A percentile compares a stretch with the other conserved stretches of the same genome.
These are phyloP conservation scores for Crax fasciolata DNA, from an alignment of 2,797 vertebrate species.

Conservation along the genomic window DNA sequence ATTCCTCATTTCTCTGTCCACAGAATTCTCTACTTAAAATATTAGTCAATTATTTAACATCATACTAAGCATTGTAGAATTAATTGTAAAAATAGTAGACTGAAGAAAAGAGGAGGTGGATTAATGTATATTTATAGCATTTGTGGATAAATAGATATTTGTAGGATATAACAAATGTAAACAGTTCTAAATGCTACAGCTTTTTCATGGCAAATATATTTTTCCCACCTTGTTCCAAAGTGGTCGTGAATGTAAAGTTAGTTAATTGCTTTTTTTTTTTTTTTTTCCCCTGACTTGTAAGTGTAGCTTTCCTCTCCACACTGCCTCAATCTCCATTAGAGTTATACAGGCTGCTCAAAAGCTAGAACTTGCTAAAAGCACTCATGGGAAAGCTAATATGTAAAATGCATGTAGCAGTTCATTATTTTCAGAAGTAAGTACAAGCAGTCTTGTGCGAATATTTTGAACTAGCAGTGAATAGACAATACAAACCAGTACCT, in stretches of 20 bases:
- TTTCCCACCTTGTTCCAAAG: slow-evolving; percentile 18
- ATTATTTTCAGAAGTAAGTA: slow-evolving; percentile 63
- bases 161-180: not conserved
- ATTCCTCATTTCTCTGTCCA: not conserved
- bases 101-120: not conserved
- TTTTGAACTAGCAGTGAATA: slow-evolving; percentile 24
- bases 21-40: not conserved
- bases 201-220: slow-evolving; percentile 21
- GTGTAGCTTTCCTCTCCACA: slow-evolving; percentile 41
- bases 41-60: not conserved
- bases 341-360: slow-evolving; percentile 50
- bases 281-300: slow-evolving; percentile 3
- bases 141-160: not conserved
- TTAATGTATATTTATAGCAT: not conserved
- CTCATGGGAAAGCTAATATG: slow-evolving; percentile 51
- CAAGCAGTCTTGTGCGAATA: not conserved
- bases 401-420: slow-evolving; percentile 67
- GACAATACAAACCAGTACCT: not conserved
- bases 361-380: slow-evolving; percentile 67
- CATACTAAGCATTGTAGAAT: not conserved
- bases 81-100: not conserved
- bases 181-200: not conserved
- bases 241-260: slow-evolving; percentile 69
- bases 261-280: slow-evolving; percentile 57
- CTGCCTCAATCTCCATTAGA: slow-evolving; percentile 59